Conservation (phyloP, 2,113 vertebrate species). For the Acrocephalus kingi region DNA sequence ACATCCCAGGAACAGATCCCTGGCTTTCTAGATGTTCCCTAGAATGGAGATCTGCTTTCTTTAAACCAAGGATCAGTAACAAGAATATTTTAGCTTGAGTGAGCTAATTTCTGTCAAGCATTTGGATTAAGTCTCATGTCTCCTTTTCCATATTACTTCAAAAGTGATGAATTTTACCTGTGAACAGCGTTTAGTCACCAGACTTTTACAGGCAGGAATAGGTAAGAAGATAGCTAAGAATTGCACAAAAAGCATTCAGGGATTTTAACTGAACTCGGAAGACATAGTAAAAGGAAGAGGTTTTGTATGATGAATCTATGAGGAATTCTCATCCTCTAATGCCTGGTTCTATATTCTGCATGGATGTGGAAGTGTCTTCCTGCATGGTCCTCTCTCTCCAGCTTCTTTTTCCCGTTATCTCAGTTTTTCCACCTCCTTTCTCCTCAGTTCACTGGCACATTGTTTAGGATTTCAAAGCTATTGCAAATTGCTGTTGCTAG, state of each 20-base stretch:
- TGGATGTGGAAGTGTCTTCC: neutral
- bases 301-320: neutral
- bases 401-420: neutral
- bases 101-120: neutral
- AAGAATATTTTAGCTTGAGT: neutral
- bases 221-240: neutral
- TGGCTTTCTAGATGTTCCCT: neutral
- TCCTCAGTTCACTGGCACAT: neutral
- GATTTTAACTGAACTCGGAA: neutral
- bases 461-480: neutral
- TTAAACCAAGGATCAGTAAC: neutral
- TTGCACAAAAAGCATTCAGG: neutral
- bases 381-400: neutral
- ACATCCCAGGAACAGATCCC: neutral
- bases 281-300: neutral
- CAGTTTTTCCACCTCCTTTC: neutral
- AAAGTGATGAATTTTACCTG: neutral
- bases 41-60: neutral
- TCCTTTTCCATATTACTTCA: neutral
- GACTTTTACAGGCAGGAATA: neutral
- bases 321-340: neutral
- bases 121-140: neutral
- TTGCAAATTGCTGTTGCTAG: neutral
- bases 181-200: neutral
- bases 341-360: neutral